phyloP scores from a whole-genome alignment of 1,140 invertebrate genomes.

The Lepeophtheirus salmonis region DNA sequence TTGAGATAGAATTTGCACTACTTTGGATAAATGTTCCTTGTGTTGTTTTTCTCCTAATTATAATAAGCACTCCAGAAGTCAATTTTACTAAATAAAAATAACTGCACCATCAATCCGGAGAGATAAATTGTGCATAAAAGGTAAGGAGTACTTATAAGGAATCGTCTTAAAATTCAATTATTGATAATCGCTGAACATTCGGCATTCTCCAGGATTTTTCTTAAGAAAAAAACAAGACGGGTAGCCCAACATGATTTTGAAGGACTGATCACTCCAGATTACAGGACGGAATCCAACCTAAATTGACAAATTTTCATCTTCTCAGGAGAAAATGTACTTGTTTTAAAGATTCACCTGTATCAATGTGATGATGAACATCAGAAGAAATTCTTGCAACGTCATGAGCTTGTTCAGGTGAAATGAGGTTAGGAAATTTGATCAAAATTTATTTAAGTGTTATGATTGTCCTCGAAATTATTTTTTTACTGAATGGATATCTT shows the following conservation, averaged over 20 bases:
- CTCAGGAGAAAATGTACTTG: background rate
- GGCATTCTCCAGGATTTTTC: slow-evolving; percentile 21
- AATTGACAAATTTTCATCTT: slow-evolving; percentile 3
- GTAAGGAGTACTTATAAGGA: too few relatives aligned
- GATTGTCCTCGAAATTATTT: too few relatives aligned
- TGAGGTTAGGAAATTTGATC: too few relatives aligned
- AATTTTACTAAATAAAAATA: slow-evolving; percentile 18
- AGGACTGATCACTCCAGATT: slow-evolving; percentile 12
- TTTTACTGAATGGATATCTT: too few relatives aligned
- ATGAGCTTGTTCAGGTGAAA: too few relatives aligned
- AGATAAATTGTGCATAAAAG: slow-evolving; percentile 21
- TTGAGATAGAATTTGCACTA: background rate
- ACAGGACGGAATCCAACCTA: background rate
- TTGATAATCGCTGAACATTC: slow-evolving; percentile 24
- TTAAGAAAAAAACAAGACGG: slow-evolving; percentile 23
- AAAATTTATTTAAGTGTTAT: too few relatives aligned
- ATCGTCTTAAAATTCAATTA: slow-evolving; percentile 23
- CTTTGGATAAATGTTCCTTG: background rate
- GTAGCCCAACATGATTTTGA: slow-evolving; percentile 21
- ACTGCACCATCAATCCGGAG: slow-evolving; percentile 12
- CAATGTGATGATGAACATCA: slow-evolving; percentile 27
- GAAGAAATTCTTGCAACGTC: too few relatives aligned
- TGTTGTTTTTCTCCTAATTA: slow-evolving; percentile 15
- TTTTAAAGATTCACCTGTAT: background rate
- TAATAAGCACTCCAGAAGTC: slow-evolving; percentile 19